Conservation (phyloP, 2,797 vertebrate species). For the Platalea minor region DNA sequence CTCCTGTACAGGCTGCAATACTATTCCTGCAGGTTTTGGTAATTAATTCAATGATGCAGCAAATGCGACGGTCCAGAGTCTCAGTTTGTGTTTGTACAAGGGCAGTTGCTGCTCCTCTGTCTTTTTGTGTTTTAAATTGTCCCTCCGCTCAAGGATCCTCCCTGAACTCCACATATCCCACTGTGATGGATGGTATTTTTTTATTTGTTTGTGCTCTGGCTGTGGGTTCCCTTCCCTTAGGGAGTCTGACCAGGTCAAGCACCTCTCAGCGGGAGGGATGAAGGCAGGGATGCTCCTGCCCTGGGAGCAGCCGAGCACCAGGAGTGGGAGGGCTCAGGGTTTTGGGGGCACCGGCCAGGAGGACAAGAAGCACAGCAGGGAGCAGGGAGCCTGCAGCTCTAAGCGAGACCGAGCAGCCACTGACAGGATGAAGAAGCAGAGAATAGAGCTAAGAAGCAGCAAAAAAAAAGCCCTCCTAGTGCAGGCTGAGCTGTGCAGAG, state of each 20-base stretch:
- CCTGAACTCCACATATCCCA: background rate
- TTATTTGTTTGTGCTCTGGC: background rate
- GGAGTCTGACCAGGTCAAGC: background rate
- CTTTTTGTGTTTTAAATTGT: background rate
- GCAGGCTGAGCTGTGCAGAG: background rate
- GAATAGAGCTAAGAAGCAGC: background rate
- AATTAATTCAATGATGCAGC: background rate
- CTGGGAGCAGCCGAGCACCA: background rate
- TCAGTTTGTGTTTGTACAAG: background rate
- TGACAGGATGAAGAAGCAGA: background rate
- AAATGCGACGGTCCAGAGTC: rapidly evolving
- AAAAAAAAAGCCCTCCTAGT: background rate
- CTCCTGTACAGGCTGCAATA: background rate
- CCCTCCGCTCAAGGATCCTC: background rate
- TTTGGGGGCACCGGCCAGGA: background rate
- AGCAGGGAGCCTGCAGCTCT: background rate
- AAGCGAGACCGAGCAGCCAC: rapidly evolving
- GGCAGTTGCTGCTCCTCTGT: rapidly evolving
- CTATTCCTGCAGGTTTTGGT: background rate
- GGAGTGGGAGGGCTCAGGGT: background rate
- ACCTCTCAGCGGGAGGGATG: background rate
- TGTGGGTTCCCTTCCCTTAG: background rate
- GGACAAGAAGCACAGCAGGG: background rate
- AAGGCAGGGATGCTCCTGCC: background rate
- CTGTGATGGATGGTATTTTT: background rate